These are phyloP conservation scores for Lethrus apterus DNA, from an alignment of 1,140 invertebrate species.

Conservation along the genomic window DNA sequence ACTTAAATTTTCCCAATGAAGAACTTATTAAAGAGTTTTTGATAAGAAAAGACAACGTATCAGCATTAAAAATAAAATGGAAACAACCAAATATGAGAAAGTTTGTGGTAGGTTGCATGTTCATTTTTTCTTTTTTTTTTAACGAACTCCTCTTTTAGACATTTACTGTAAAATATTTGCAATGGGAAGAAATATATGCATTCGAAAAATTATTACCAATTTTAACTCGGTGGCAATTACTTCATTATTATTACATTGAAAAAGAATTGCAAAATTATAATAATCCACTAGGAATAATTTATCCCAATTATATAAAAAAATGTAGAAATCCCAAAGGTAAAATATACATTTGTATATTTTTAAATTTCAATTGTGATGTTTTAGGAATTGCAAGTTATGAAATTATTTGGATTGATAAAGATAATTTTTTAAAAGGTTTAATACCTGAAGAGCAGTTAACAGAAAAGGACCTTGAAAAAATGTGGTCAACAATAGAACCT, in stretches of 20 bases:
- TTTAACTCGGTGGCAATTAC: slow-evolving; percentile 62
- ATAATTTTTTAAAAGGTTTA: slow-evolving; percentile 48
- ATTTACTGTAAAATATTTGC: slow-evolving; percentile 56
- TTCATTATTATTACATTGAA: slow-evolving; percentile 33
- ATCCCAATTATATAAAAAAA: slow-evolving; percentile 52
- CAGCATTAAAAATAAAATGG: slow-evolving; percentile 52
- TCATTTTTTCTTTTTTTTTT: not conserved
- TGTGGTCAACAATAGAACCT: slow-evolving; percentile 60
- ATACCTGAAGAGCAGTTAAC: slow-evolving; percentile 49
- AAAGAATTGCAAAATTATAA: too few relatives aligned
- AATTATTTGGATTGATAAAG: slow-evolving; percentile 58
- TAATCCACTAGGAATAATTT: slow-evolving; percentile 32
- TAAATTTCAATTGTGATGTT: slow-evolving; percentile 14
- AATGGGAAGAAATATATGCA: slow-evolving; percentile 69
- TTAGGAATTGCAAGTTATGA: slow-evolving; percentile 58
- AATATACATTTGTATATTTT: slow-evolving; percentile 9
- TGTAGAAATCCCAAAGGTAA: slow-evolving; percentile 51
- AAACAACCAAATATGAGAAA: slow-evolving; percentile 57
- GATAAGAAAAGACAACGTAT: slow-evolving; percentile 43
- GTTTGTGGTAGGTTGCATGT: slow-evolving; percentile 54
- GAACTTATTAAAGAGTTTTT: slow-evolving; percentile 71
- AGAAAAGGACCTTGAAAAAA: slow-evolving; percentile 39
- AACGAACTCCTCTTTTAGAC: slow-evolving; percentile 43
- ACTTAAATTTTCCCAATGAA: slow-evolving; percentile 61
- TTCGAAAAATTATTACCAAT: slow-evolving; percentile 72